phyloP scores from a whole-genome alignment of 30 jellyfish, hydroid and myxozoan genomes.

The Hydractinia echinata region DNA sequence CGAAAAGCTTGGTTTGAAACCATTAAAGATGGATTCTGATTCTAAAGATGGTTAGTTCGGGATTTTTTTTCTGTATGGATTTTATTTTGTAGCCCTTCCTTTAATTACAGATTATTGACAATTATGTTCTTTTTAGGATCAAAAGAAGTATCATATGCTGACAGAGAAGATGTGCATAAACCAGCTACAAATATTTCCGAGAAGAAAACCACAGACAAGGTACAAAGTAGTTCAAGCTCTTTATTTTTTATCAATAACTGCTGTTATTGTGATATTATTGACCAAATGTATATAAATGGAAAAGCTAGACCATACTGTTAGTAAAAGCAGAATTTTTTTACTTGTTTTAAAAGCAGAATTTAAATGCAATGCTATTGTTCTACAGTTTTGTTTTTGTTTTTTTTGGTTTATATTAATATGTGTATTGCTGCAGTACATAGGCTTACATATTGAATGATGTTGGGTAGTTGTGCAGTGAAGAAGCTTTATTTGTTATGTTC shows the following conservation, averaged over 20 bases:
- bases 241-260: not conserved
- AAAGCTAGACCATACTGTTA: too few relatives aligned
- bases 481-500: too few relatives aligned
- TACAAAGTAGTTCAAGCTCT: not conserved
- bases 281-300: too few relatives aligned
- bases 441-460: too few relatives aligned
- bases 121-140: not conserved
- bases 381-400: too few relatives aligned
- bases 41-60: conserved; percentile 37
- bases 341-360: too few relatives aligned
- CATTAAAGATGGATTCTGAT: conserved; percentile 54
- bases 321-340: too few relatives aligned
- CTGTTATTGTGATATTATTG: too few relatives aligned
- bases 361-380: too few relatives aligned
- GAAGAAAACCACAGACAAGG: conserved; percentile 54
- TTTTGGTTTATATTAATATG: too few relatives aligned
- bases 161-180: conserved; percentile 84
- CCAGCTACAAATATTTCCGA: conserved; percentile 75
- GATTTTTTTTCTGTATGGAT: not conserved
- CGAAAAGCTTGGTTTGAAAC: conserved; percentile 82
- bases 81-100: not conserved
- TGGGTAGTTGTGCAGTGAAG: too few relatives aligned
- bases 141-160: conserved; percentile 60
- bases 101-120: not conserved
- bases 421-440: too few relatives aligned